phyloP scores from a whole-genome alignment of 2,113 vertebrate species.

The Melospiza georgiana region DNA sequence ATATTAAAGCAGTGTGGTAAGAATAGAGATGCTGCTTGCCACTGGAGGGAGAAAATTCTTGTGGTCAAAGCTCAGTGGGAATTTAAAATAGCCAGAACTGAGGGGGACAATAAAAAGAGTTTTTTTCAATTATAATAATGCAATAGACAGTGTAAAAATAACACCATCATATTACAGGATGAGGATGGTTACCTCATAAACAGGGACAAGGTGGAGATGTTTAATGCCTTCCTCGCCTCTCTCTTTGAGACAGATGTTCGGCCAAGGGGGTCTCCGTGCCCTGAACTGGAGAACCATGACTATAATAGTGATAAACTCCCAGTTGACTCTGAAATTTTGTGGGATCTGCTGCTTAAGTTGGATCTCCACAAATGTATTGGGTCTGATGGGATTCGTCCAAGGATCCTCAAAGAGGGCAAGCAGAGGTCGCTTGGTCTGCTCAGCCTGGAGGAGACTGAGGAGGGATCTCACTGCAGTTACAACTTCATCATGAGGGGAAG shows the following conservation, averaged over 20 bases:
- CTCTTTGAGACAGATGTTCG: accelerated
- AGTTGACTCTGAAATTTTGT: background rate
- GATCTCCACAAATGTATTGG: background rate
- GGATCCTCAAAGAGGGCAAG: background rate
- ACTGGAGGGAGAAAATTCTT: background rate
- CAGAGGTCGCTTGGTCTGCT: background rate
- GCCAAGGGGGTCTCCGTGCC: background rate
- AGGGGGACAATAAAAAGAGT: background rate
- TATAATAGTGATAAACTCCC: background rate
- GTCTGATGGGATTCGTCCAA: background rate
- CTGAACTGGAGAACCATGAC: background rate
- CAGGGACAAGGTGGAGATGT: background rate
- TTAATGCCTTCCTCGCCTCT: background rate
- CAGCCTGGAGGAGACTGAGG: background rate
- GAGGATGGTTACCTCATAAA: background rate
- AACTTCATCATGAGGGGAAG: accelerated
- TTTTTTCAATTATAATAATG: background rate
- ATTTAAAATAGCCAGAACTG: background rate
- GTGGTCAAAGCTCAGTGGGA: background rate
- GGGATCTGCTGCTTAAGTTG: background rate
- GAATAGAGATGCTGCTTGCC: background rate
- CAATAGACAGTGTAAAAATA: background rate
- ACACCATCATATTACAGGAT: background rate
- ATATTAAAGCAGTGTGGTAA: background rate
- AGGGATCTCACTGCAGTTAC: background rate